Evolutionary conservation across 2,888 invertebrate genomes (phyloP).

Genomic region (Desoria tigrina): DNA sequence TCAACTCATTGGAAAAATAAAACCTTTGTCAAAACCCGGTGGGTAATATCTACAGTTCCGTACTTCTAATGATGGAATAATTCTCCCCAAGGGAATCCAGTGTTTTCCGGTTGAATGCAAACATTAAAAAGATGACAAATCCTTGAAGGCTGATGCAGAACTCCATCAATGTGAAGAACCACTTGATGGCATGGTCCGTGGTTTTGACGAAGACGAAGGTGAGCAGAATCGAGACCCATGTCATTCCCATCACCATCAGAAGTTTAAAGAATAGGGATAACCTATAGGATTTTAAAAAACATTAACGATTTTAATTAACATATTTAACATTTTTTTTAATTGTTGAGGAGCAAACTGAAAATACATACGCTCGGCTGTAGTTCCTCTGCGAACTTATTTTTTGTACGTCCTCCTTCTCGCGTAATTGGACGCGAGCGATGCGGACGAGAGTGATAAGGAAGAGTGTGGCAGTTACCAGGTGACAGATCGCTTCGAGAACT

Average conservation of each 20-base stretch:
- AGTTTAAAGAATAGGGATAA: constrained; percentile 44
- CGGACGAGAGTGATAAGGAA: constrained; percentile 40
- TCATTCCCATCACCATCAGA: constrained; percentile 42
- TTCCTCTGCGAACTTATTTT: constrained; percentile 12
- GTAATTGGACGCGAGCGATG: constrained; percentile 31
- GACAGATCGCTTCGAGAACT: constrained; percentile 39
- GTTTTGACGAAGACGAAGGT: constrained; percentile 34
- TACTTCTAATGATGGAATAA: constrained; percentile 40
- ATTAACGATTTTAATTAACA: constrained; percentile 2
- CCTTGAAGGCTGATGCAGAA: constrained; percentile 42
- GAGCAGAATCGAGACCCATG: constrained; percentile 38
- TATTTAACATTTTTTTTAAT: not conserved
- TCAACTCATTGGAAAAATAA: no score
- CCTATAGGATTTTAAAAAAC: constrained; percentile 15
- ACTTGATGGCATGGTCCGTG: constrained; percentile 32
- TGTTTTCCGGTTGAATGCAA: constrained; percentile 41
- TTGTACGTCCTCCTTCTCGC: constrained; percentile 20
- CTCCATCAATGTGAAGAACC: constrained; percentile 42
- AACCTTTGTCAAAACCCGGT: not conserved
- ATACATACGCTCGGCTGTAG: constrained; percentile 19
- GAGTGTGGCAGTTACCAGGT: constrained; percentile 34
- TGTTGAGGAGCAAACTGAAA: not conserved
- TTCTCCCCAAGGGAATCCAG: constrained; percentile 40
- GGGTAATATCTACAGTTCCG: not conserved
- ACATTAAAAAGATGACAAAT: constrained; percentile 44